Evolutionary conservation across 2,797 vertebrate species (phyloP).

Genomic region (Micromesistius poutassou): DNA sequence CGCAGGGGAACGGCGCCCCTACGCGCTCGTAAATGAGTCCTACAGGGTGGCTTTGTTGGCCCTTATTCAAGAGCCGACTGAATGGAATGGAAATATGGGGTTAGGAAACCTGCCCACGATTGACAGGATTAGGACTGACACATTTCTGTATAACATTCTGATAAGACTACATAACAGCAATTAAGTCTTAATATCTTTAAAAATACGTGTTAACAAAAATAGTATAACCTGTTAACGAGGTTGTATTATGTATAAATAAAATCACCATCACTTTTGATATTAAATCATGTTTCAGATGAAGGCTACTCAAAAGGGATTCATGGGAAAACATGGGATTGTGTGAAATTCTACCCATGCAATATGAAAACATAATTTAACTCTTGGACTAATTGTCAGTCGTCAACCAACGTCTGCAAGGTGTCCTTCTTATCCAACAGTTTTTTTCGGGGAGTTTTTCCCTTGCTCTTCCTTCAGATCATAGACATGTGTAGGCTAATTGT

Average conservation of each 20-base stretch:
- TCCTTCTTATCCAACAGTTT: background rate
- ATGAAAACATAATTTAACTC: background rate
- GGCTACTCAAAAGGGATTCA: too few relatives aligned
- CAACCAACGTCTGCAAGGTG: background rate
- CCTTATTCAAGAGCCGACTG: background rate
- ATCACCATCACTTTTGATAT: too few relatives aligned
- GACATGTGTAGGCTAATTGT: background rate
- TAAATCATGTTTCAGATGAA: too few relatives aligned
- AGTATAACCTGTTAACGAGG: background rate
- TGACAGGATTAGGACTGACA: too few relatives aligned
- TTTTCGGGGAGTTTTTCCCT: background rate
- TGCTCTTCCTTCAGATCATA: background rate
- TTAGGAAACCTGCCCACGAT: too few relatives aligned
- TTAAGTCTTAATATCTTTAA: background rate
- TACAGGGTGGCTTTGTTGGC: background rate
- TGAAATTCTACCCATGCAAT: background rate
- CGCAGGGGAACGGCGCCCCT: background rate
- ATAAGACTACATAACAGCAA: background rate
- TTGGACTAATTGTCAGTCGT: background rate
- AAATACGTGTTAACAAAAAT: background rate
- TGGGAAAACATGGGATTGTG: too few relatives aligned
- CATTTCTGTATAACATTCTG: too few relatives aligned
- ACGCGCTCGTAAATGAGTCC: background rate
- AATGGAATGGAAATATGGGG: too few relatives aligned
- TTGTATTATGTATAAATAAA: background rate